phyloP scores from a whole-genome alignment of 2,888 invertebrate genomes.

The Hyposoter didymator region DNA sequence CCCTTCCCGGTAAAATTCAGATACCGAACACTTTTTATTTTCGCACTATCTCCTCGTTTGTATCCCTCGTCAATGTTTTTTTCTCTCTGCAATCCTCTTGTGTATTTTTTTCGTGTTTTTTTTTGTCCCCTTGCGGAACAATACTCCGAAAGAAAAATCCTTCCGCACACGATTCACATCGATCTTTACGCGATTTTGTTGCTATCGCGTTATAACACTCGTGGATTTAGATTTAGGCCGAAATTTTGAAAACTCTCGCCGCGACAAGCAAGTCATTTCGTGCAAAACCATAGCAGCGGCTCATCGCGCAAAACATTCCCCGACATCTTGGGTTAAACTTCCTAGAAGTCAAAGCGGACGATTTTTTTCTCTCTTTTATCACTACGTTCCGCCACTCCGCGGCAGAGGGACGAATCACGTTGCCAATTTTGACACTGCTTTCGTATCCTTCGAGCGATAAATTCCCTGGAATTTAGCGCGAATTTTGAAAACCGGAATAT shows the following conservation, averaged over 20 bases:
- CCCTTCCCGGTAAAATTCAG: constrained; percentile 5
- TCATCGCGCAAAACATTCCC: constrained; percentile 81
- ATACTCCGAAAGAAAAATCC: constrained; percentile 16
- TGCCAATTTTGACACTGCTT: background rate
- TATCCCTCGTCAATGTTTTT: constrained; percentile 37
- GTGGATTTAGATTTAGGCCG: constrained; percentile 77
- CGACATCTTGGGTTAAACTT: constrained; percentile 82
- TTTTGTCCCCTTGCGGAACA: constrained; percentile 9
- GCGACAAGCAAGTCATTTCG: constrained; percentile 81
- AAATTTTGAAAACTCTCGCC: constrained; percentile 76
- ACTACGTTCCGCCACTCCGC: background rate
- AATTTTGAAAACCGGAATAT: background rate
- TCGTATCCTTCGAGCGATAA: background rate
- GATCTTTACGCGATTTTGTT: constrained; percentile 2
- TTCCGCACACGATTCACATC: constrained; percentile 9
- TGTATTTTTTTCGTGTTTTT: constrained; percentile 23
- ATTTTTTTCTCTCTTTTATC: constrained; percentile 30
- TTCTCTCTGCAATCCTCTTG: constrained; percentile 19
- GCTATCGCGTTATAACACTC: constrained; percentile 20
- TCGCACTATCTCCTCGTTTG: constrained; percentile 27
- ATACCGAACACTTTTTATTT: constrained; percentile 39
- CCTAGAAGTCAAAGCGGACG: constrained; percentile 76
- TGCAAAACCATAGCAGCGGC: constrained; percentile 72
- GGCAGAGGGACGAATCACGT: background rate
- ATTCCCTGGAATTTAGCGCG: background rate